Percentiles rank a stretch among this genome's conserved stretches.
These are phyloP conservation scores for Lithophane ornitopus DNA, from an alignment of 2,888 invertebrate genomes.

Conservation along the genomic window DNA sequence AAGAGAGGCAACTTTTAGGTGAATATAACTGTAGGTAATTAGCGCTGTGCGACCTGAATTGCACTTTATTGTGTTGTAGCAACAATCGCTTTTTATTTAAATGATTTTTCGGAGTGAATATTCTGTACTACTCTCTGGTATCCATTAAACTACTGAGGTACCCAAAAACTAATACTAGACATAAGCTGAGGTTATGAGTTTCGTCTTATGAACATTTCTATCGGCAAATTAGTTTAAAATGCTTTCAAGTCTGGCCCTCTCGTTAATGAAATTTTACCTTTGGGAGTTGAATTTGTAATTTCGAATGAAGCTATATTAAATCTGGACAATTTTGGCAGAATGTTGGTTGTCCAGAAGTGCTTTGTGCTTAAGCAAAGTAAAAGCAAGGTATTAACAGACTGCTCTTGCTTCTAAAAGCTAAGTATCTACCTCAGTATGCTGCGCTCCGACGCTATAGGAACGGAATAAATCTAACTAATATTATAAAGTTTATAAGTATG, in stretches of 20 bases:
- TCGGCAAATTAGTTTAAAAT: constrained; percentile 46
- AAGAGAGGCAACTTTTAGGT: too few species aligned
- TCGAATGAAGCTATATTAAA: constrained; percentile 34
- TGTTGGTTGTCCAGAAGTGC: constrained; percentile 18
- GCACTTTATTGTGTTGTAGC: too few species aligned
- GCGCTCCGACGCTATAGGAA: not conserved
- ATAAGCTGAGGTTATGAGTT: constrained; percentile 24
- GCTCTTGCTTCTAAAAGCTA: constrained; percentile 18
- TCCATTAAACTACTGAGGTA: constrained; percentile 13
- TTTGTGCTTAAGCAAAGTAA: constrained; percentile 31
- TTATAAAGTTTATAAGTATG: too few species aligned
- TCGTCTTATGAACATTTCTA: constrained; percentile 32
- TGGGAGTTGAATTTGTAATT: constrained; percentile 26
- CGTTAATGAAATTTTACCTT: constrained; percentile 50
- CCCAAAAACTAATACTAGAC: constrained; percentile 30
- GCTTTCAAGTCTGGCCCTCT: constrained; percentile 28
- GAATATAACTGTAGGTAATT: too few species aligned
- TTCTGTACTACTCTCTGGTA: too few species aligned
- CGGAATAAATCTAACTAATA: too few species aligned
- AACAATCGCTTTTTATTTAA: too few species aligned
- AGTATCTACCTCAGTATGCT: not conserved
- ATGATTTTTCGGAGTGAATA: too few species aligned
- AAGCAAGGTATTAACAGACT: constrained; percentile 26
- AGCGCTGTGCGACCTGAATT: too few species aligned
- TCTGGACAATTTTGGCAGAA: constrained; percentile 18